phyloP scores from a whole-genome alignment of 2,113 vertebrate genomes.

The Lates calcarifer region DNA sequence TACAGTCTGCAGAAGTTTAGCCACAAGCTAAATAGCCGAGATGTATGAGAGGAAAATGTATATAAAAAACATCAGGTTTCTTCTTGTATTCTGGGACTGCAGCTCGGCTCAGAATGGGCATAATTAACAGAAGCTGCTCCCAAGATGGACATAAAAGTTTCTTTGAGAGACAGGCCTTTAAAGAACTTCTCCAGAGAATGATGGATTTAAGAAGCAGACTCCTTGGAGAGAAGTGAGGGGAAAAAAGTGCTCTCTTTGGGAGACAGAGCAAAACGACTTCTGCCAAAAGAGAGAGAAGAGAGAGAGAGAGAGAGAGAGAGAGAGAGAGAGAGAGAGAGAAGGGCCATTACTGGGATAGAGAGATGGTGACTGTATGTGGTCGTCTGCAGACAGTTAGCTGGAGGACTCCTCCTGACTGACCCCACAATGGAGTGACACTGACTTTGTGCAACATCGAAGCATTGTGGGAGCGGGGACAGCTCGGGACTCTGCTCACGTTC shows the following conservation, averaged over 20 bases:
- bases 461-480: slow-evolving; percentile 41
- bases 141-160: background rate
- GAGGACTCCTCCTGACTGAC: slow-evolving; percentile 33
- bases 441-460: slow-evolving; percentile 58
- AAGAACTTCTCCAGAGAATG: slow-evolving; percentile 1
- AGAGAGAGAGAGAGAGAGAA: background rate
- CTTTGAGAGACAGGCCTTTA: background rate
- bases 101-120: background rate
- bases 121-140: background rate
- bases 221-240: background rate
- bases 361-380: background rate
- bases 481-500: slow-evolving; percentile 61
- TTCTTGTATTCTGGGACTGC: background rate
- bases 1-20: background rate
- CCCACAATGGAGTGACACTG: slow-evolving; percentile 36
- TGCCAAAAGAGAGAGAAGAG: too few relatives aligned
- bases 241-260: background rate
- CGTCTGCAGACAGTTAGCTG: slow-evolving; percentile 12
- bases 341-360: background rate
- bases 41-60: background rate
- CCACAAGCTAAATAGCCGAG: background rate
- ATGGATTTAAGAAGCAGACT: slow-evolving; percentile 20
- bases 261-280: background rate
- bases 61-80: background rate
- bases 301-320: background rate